phyloP scores from a whole-genome alignment of 1,140 invertebrate genomes.

The Orchesella cincta region DNA sequence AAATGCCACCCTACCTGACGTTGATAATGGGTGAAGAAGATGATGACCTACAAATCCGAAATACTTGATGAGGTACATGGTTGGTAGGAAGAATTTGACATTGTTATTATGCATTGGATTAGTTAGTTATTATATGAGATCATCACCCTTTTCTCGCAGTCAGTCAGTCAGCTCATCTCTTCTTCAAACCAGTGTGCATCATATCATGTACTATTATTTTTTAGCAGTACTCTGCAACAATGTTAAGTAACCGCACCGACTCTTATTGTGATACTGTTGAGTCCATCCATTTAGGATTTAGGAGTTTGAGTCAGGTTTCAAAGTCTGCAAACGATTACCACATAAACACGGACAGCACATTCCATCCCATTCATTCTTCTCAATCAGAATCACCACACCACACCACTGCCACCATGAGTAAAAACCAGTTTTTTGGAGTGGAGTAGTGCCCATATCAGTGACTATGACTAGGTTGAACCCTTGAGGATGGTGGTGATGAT shows the following conservation, averaged over 20 bases:
- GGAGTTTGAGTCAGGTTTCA: background rate
- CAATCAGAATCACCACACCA: background rate
- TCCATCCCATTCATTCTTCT: constrained; percentile 5
- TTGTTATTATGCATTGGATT: no score
- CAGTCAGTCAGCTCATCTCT: no score
- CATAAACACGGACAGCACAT: background rate
- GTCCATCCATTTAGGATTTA: background rate
- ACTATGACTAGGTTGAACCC: background rate
- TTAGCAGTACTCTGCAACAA: no score
- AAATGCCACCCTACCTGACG: background rate
- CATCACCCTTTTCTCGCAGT: background rate
- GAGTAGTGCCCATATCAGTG: background rate
- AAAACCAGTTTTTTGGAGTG: constrained; percentile 19
- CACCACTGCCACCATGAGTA: background rate
- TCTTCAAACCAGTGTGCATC: no score
- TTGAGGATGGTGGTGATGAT: background rate
- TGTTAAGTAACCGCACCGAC: background rate
- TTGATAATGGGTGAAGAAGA: background rate
- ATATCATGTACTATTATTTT: no score
- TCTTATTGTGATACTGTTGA: background rate
- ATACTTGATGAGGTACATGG: no score
- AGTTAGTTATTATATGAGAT: background rate
- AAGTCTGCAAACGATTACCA: background rate
- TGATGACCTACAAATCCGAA: constrained; percentile 24
- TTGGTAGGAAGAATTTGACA: no score